Evolutionary conservation across 2,113 vertebrate species (phyloP), one percentile per base, ranked within the genome.

Genomic region (Clinocottus analis): DNA sequence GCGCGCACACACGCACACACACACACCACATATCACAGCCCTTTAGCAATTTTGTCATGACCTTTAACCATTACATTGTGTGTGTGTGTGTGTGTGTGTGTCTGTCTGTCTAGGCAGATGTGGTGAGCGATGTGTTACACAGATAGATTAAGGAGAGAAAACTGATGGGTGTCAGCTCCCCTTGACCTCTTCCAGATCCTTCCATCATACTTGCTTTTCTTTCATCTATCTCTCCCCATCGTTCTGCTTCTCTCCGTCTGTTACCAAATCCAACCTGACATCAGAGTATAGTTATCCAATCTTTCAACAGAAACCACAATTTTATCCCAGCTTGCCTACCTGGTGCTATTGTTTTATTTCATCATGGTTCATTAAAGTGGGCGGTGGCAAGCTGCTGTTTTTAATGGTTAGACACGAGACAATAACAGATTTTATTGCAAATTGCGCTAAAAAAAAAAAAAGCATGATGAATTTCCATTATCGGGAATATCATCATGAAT

Each of bases 111-210:
- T 21, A 29, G 47, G 72, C 68, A 69, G 70, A 79, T 47, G 67
- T 47, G 62, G 69, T 78, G 81, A 83, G 62, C 14, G 29, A 88
- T 86, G 74, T 79, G 47, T 84, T 87, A 70, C 81, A 76, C 69
- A 60, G 83, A 78, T 65, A 79, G 86, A 91, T 87, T 80, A 86
- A 85, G 67, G 83, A 71, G 70, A 69, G 75, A 78, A 84, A 88
- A 71, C 45, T 90, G 89, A 92, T 92, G 81, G 79, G 56, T 86
- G 85, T 91, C 89, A 85, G 77, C 82, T 91, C 43, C 75, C 84
- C 82, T 87, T 92, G 88, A 91, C 90, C 91, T 82, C 84, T 17
- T 75, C 33, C 55, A 72, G n/a, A 45, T 85, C 79, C 80, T 64
- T 77, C 83, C 72, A 75, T 90, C 79, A 83, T 53, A 21, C 71